These are phyloP conservation scores for Choloepus hoffmanni DNA, from an alignment of 2,113 vertebrate species.

Conservation along the genomic window DNA sequence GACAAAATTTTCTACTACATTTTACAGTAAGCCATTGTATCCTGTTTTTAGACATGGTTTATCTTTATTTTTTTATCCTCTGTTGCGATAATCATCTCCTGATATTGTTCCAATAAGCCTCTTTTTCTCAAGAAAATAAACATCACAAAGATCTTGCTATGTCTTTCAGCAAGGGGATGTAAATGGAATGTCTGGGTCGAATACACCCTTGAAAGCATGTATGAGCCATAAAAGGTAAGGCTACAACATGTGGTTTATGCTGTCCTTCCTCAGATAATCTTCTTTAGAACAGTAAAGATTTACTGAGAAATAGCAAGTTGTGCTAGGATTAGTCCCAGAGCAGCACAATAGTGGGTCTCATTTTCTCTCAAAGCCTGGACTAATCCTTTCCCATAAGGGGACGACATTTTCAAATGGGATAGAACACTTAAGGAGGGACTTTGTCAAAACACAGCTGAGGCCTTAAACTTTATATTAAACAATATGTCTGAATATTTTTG, in stretches of 20 bases:
- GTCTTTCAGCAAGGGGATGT: background rate
- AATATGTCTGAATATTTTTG: background rate
- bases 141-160: background rate
- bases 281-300: background rate
- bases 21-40: constrained; percentile 24
- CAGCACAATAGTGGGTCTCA: background rate
- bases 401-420: constrained; percentile 20
- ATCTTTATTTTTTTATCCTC: background rate
- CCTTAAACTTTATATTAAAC: background rate
- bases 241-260: background rate
- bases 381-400: constrained; percentile 3
- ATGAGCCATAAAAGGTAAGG: background rate
- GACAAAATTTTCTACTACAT: background rate
- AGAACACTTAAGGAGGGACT: background rate
- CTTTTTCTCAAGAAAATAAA: constrained; percentile 19
- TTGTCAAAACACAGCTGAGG: background rate
- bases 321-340: constrained; percentile 10
- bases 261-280: background rate
- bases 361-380: background rate
- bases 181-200: background rate
- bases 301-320: constrained; percentile 12
- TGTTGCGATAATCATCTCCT: background rate
- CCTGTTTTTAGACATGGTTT: background rate
- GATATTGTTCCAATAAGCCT: background rate
- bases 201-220: background rate